Conservation (phyloP, 2,888 invertebrate genomes). For the Fragum fragum region DNA sequence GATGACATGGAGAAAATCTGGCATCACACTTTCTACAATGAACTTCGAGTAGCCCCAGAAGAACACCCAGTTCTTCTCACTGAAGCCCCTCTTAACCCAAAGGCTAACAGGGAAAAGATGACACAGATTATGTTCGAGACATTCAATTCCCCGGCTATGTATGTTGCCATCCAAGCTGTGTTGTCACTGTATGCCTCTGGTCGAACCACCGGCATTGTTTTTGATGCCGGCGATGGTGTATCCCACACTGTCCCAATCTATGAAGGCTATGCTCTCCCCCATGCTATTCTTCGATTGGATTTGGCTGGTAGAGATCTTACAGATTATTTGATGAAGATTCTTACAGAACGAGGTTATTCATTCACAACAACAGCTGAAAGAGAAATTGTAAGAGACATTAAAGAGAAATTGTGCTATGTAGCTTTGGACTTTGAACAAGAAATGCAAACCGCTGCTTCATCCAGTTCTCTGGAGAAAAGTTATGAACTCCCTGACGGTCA, state of each 20-base stretch:
- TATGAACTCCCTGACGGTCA: constrained; percentile 88
- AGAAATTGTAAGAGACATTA: constrained; percentile 98
- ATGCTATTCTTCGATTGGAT: constrained; percentile 74
- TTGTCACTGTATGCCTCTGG: constrained; percentile 97
- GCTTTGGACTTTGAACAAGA: constrained; percentile 97
- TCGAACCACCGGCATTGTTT: constrained; percentile 98
- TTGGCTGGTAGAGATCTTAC: constrained; percentile 82
- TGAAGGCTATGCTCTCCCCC: constrained; percentile 88
- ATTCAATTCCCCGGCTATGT: constrained; percentile 97
- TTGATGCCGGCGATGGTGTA: constrained; percentile 98
- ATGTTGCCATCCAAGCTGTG: constrained; percentile 97
- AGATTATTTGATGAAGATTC: constrained; percentile 88
- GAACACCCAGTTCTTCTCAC: constrained; percentile 32
- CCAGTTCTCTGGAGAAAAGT: constrained; percentile 94
- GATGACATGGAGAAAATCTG: constrained; percentile 35
- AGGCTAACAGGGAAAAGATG: constrained; percentile 35
- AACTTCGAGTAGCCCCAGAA: constrained; percentile 29
- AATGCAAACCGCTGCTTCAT: constrained; percentile 97
- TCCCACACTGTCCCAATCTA: constrained; percentile 95
- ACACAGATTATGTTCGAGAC: constrained; percentile 57
- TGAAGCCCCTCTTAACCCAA: constrained; percentile 30
- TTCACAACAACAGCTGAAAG: constrained; percentile 88
- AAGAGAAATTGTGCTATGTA: constrained; percentile 97
- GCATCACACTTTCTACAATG: constrained; percentile 35
- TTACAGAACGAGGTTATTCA: constrained; percentile 86